Base-by-base conservation (phyloP, 1,140 invertebrate genomes). In the Lepidurus couesii region DNA sequence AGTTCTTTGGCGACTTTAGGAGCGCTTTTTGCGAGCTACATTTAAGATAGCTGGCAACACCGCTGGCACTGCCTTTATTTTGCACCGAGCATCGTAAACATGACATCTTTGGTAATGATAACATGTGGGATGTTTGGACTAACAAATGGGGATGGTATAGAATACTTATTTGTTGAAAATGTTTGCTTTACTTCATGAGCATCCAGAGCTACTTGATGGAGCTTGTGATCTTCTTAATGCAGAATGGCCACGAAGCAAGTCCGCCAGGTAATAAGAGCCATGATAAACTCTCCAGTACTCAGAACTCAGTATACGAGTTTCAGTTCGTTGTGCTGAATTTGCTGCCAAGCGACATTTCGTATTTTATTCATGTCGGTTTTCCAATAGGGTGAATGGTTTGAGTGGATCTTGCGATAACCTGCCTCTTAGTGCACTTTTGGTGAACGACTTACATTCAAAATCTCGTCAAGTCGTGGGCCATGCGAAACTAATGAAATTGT, bases 171-270 rank as follows among this genome's bases (percentile, higher is more conserved):
- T n/a, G 53, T 65, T 65, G 16, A 21, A 21, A 65, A 74, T 74
- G 65, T 47, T 79, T 21, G 44, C 75, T 13, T 11, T 47, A 26
- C 73, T 79, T 16, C 78, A 79, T 24, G 43, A 75, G 11, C n/a
- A 79, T 26, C 78, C 78, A 44, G 21, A 74, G 11, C 26, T 44
- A 2, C 21, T 75, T 11, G 44, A 75, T n/a, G 73, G 34, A 42
- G 74, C 44, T 24, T n/a, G 42, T n/a, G 44, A 74, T 42, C n/a
- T 79, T n/a, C 44, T 79, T 24, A 79, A 79, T 74, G 44, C 43
- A 13, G 73, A 79, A 26, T 79, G 78, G 78, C 78, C 78, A 11
- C 34, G 78, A 11, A 79, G 78, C 42, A 34, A 79, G 42, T 75
- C 78, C 7, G 78, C 78, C 74, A 79, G 78, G 78, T 79, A 65